These are phyloP conservation scores for Himalopsyche phryganea DNA, from an alignment of 1,140 invertebrate genomes.

Conservation along the genomic window DNA sequence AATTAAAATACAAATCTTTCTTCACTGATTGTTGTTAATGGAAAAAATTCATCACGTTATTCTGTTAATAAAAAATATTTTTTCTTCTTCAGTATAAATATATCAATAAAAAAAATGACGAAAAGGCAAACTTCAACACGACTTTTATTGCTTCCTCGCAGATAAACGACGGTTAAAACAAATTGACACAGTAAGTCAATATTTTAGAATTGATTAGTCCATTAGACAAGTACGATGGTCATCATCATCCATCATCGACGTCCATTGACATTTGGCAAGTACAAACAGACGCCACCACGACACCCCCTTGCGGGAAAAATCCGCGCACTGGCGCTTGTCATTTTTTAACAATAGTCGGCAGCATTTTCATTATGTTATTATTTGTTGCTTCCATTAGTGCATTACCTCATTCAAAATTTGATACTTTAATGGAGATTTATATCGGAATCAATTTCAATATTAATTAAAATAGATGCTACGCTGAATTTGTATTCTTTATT, in stretches of 20 bases:
- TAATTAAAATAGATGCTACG: too few relatives aligned
- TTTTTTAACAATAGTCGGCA: neutral
- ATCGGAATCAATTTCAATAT: too few relatives aligned
- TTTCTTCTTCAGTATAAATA: too few relatives aligned
- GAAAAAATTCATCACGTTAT: too few relatives aligned
- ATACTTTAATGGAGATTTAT: too few relatives aligned
- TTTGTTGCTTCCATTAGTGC: neutral
- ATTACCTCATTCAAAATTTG: neutral
- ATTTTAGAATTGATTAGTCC: constrained; percentile 26
- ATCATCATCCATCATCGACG: constrained; percentile 28
- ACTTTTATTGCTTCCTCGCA: neutral
- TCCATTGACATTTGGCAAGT: neutral
- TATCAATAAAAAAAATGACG: too few relatives aligned
- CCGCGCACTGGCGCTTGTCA: neutral
- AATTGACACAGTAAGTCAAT: constrained; percentile 20
- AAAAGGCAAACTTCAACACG: too few relatives aligned
- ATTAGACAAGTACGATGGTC: constrained; percentile 16
- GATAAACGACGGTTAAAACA: constrained; percentile 14
- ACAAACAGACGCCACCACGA: neutral
- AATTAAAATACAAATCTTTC: too few relatives aligned
- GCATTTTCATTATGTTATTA: neutral
- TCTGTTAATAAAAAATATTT: too few relatives aligned
- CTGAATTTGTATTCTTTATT: too few relatives aligned
- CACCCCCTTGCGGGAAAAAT: constrained; percentile 2
- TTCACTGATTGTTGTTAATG: too few relatives aligned